Evolutionary conservation across 2,888 invertebrate species (phyloP), one percentile per base, ranked within the genome.

Genomic region (Lordiphosa andalusiaca): DNA sequence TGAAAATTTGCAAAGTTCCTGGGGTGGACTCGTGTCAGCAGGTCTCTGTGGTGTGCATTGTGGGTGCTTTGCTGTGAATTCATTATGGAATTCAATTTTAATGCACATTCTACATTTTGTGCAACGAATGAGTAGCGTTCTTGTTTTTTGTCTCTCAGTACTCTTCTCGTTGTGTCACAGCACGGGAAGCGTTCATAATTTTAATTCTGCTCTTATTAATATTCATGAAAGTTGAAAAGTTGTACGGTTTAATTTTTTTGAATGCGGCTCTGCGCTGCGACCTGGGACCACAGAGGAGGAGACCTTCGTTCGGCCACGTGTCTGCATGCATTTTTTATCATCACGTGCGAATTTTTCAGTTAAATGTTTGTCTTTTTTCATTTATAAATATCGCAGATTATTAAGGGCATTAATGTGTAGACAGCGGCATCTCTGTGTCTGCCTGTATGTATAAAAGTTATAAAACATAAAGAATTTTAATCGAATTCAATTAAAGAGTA

Each of bases 1-100:
- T 30, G 42, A 25, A 25, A 23, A 63, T 64, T 49, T 40, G 61
- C 51, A 56, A 49, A 23, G 23, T 42, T 23, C 25, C 12, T 23
- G 6, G 12, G 41, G 7, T 41, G 4, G 39, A 36, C 35, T 49
- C 40, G n/a, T 21, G 38, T 37, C 10, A 6, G 40, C 2, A 2
- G 12, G 36, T 12, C 21, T 23, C 21, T 19, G 42, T 25, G 12
- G 47, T 19, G 16, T 40, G 35, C 13, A 39, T 10, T 40, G 21
- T 40, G 39, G 39, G 3, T 60, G 54, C 67, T 61, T 67, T 67
- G 67, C 66, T 59, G 51, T 56, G 74, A 72, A 72, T 74, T 78
- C 74, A 80, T 80, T 77, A 77, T 73, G 80, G 71, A 80, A 80
- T 80, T 80, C 80, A 80, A 80, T 80, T 80, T 77, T 80, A 77